These are phyloP conservation scores for Sinocyclocheilus anophthalmus DNA, from an alignment of 2,113 vertebrate genomes.

Conservation along the genomic window DNA sequence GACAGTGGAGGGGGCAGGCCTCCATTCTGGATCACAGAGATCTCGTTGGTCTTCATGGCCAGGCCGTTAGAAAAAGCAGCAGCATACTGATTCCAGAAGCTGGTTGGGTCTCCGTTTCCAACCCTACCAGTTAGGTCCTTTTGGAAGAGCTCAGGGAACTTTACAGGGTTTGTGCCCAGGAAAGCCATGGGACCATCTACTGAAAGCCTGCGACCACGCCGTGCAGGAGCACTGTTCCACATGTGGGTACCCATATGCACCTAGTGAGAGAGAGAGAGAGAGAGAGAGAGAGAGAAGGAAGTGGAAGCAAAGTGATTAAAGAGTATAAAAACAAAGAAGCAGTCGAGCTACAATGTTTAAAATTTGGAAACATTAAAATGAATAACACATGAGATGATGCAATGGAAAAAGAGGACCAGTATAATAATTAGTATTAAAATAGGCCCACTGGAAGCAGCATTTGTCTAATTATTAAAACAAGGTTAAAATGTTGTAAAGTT, in stretches of 20 bases:
- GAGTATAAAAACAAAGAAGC: constrained; percentile 53
- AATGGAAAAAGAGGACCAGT: constrained; percentile 77
- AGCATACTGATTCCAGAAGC: constrained; percentile 99
- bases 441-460: constrained; percentile 67
- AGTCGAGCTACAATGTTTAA: constrained; percentile 69
- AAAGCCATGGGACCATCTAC: constrained; percentile 98
- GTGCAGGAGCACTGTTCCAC: constrained; percentile 98
- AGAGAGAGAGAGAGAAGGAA: constrained; percentile 36
- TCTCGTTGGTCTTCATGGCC: constrained; percentile 99
- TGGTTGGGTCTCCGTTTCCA: constrained; percentile 88
- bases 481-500: constrained; percentile 37
- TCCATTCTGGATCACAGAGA: constrained; percentile 98
- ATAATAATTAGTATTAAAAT: constrained; percentile 73
- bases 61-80: constrained; percentile 95
- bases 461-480: constrained; percentile 45
- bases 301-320: constrained; percentile 27
- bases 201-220: constrained; percentile 93
- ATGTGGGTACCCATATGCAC: constrained; percentile 99
- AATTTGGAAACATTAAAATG: constrained; percentile 65
- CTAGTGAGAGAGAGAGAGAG: constrained; percentile 70
- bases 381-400: constrained; percentile 74
- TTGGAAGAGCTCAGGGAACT: constrained; percentile 98
- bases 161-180: constrained; percentile 93
- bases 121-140: constrained; percentile 91
- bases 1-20: constrained; percentile 90